A percentile compares a stretch with the other conserved stretches of the same genome.
Conservation (phyloP, 2,113 vertebrate genomes). For the Mungos mungo region DNA sequence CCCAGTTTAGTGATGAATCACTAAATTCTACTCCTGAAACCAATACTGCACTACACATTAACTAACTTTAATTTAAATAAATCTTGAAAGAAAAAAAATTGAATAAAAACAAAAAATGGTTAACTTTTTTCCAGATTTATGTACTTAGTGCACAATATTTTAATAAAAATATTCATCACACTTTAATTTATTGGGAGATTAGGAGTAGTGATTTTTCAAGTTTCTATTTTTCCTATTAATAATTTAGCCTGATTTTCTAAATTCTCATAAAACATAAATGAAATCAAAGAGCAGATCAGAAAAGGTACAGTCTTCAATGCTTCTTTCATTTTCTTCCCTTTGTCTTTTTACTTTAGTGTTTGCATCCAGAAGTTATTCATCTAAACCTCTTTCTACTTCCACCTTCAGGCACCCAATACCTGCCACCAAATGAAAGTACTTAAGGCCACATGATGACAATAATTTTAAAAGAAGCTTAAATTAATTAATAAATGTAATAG, state of each 20-base stretch:
- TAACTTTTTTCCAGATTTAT: neutral
- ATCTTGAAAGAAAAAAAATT: neutral
- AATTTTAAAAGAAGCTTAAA: neutral
- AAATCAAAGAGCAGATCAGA: neutral
- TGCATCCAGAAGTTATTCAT: neutral
- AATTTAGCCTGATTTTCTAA: neutral
- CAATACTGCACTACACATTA: too few relatives aligned
- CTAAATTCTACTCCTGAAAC: too few relatives aligned
- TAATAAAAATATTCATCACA: neutral
- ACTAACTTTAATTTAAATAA: too few relatives aligned
- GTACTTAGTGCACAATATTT: neutral
- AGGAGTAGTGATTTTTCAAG: neutral
- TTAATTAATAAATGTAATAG: neutral
- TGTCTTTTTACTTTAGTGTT: neutral
- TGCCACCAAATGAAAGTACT: neutral
- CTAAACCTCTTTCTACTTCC: neutral
- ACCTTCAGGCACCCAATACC: accelerated
- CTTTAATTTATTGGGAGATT: neutral
- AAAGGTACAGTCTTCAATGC: neutral
- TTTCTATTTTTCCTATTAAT: neutral
- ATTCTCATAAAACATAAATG: neutral
- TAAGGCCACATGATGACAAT: neutral
- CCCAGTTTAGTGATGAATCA: too few relatives aligned
- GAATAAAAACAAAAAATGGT: neutral
- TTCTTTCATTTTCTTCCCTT: neutral